These are phyloP conservation scores for Drusus annulatus DNA, from an alignment of 1,140 invertebrate species.

Conservation along the genomic window DNA sequence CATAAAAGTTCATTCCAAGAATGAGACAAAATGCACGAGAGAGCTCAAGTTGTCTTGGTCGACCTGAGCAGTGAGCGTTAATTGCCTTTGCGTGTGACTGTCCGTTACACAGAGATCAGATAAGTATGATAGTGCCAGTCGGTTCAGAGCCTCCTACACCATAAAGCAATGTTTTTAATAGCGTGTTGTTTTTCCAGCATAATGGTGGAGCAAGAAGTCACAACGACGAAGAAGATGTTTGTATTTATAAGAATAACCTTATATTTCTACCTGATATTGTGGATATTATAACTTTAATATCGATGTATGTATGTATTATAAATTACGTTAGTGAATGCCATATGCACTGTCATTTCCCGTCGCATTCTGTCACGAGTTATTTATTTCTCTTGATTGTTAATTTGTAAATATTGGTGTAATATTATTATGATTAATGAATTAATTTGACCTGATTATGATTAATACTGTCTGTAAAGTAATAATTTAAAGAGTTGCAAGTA, in stretches of 20 bases:
- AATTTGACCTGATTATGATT: slow-evolving; percentile 43
- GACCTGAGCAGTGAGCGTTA: too few relatives aligned
- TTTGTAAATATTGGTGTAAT: slow-evolving; percentile 19
- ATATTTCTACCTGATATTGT: slow-evolving; percentile 55
- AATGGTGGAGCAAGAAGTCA: slow-evolving; percentile 51
- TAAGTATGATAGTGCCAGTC: too few relatives aligned
- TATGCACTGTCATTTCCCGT: slow-evolving; percentile 10
- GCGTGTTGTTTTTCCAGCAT: slow-evolving; percentile 53
- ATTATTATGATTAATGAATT: neutral
- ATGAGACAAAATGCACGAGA: too few relatives aligned
- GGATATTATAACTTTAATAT: slow-evolving; percentile 46
- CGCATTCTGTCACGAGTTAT: slow-evolving; percentile 36
- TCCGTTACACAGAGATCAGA: too few relatives aligned
- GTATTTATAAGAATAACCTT: slow-evolving; percentile 47
- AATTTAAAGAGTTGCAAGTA: slow-evolving; percentile 22
- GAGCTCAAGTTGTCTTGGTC: too few relatives aligned
- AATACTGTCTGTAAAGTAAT: slow-evolving; percentile 30
- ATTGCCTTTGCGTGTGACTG: too few relatives aligned
- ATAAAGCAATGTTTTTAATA: neutral
- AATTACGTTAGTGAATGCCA: slow-evolving; percentile 48
- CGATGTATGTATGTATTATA: slow-evolving; percentile 44
- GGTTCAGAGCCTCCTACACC: too few relatives aligned
- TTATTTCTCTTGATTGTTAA: slow-evolving; percentile 30
- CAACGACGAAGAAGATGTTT: slow-evolving; percentile 50
- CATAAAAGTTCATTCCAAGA: too few relatives aligned